Conservation (phyloP, 2,797 vertebrate species). For the Onychomys arenicola region DNA sequence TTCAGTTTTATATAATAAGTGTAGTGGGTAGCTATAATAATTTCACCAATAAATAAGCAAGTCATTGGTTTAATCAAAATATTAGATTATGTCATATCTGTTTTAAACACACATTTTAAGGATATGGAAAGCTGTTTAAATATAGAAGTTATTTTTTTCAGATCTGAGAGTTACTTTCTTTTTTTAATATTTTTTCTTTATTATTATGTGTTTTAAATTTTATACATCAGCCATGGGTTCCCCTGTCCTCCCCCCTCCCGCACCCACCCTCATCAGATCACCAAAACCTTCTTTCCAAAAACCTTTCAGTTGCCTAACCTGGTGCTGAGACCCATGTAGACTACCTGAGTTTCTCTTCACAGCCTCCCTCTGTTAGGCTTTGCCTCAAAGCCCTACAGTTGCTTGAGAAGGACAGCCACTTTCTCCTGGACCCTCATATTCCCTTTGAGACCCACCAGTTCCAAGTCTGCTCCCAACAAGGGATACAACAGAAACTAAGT, state of each 20-base stretch:
- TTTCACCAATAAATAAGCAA: too few relatives aligned
- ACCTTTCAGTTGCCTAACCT: background rate
- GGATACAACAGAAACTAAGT: background rate
- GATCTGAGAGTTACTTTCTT: too few relatives aligned
- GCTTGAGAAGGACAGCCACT: too few relatives aligned
- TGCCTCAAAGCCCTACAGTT: background rate
- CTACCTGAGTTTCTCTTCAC: background rate
- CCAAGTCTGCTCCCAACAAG: background rate
- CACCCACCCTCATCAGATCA: background rate
- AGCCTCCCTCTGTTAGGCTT: too few relatives aligned
- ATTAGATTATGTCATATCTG: background rate
- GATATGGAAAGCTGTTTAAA: background rate
- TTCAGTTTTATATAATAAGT: background rate
- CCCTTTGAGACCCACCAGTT: background rate
- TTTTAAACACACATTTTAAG: background rate
- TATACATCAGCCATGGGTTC: too few relatives aligned
- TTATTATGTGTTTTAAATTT: too few relatives aligned
- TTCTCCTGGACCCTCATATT: background rate
- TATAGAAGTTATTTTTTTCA: background rate
- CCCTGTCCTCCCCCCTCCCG: too few relatives aligned
- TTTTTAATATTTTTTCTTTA: too few relatives aligned
- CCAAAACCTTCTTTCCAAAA: background rate
- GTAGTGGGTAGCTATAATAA: too few relatives aligned
- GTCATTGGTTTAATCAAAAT: background rate
- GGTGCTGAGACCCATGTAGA: background rate